phyloP scores from a whole-genome alignment of 2,888 invertebrate species.

The Therioaphis trifolii region DNA sequence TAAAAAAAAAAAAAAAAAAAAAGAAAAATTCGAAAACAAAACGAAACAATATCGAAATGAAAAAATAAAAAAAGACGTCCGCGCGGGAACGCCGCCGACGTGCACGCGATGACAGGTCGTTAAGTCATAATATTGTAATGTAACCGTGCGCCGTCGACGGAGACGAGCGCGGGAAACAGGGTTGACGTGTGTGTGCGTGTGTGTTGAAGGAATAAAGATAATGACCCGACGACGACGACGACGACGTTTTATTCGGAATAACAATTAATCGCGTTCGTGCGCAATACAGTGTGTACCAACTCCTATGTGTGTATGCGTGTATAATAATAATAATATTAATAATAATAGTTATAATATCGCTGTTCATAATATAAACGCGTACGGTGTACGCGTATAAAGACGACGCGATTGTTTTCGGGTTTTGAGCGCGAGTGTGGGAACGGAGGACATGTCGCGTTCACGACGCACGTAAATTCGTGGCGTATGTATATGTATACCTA shows the following conservation, averaged over 20 bases:
- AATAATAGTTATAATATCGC: no score
- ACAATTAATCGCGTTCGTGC: slow-evolving; percentile 48
- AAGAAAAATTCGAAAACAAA: no score
- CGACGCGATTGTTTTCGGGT: slow-evolving; percentile 34
- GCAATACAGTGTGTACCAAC: slow-evolving; percentile 16
- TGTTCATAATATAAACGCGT: background rate
- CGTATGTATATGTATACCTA: background rate
- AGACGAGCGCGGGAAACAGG: background rate
- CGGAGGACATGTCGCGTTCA: slow-evolving; percentile 26
- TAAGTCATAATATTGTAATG: no score
- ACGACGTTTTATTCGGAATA: slow-evolving; percentile 23
- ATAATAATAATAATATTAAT: background rate
- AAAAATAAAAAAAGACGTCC: no score
- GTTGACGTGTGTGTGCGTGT: background rate
- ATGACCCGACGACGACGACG: slow-evolving; percentile 10
- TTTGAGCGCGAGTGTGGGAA: slow-evolving; percentile 31
- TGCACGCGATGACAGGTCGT: background rate
- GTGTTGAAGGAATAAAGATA: background rate
- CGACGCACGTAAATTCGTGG: slow-evolving; percentile 6
- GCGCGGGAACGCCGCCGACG: background rate
- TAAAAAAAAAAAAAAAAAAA: background rate
- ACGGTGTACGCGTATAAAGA: no score
- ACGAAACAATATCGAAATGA: no score
- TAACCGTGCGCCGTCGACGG: background rate
- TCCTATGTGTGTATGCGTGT: background rate